Conservation (phyloP, 2,888 invertebrate species). For the Caenorhabditis drosophilae region DNA sequence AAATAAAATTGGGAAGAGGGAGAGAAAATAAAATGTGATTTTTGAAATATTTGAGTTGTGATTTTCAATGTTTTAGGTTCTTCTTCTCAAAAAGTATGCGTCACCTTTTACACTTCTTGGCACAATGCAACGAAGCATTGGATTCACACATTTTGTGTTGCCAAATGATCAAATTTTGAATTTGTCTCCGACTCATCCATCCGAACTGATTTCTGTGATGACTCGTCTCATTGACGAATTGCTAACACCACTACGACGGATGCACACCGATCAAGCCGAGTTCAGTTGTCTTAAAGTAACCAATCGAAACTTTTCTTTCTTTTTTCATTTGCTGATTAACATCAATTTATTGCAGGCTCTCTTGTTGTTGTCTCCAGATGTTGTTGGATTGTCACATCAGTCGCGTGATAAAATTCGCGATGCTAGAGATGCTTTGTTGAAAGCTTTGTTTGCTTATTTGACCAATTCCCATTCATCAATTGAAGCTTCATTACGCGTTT, state of each 20-base stretch:
- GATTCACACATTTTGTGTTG: constrained; percentile 57
- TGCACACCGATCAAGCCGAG: constrained; percentile 58
- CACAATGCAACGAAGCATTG: constrained; percentile 59
- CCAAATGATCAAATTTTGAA: constrained; percentile 61
- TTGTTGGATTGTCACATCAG: constrained; percentile 48
- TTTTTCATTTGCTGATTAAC: no score
- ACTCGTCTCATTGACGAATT: constrained; percentile 61
- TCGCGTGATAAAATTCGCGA: constrained; percentile 57
- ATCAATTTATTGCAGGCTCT: constrained; percentile 54
- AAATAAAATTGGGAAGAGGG: no score
- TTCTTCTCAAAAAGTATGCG: constrained; percentile 56
- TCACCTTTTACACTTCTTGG: constrained; percentile 61
- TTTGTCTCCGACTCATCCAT: constrained; percentile 37
- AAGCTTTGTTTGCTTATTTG: constrained; percentile 60
- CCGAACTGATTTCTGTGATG: constrained; percentile 30
- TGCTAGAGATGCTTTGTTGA: constrained; percentile 57
- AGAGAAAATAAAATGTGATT: no score
- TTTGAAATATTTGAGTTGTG: no score
- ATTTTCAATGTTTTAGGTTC: constrained; percentile 36
- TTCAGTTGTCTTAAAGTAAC: constrained; percentile 61
- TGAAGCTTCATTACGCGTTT: constrained; percentile 62
- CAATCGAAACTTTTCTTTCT: background rate
- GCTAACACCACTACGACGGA: constrained; percentile 58
- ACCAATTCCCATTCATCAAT: constrained; percentile 40
- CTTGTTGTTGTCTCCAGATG: constrained; percentile 59